Evolutionary conservation across 2,113 vertebrate species (phyloP).

Genomic region (Proterorhinus semilunaris): DNA sequence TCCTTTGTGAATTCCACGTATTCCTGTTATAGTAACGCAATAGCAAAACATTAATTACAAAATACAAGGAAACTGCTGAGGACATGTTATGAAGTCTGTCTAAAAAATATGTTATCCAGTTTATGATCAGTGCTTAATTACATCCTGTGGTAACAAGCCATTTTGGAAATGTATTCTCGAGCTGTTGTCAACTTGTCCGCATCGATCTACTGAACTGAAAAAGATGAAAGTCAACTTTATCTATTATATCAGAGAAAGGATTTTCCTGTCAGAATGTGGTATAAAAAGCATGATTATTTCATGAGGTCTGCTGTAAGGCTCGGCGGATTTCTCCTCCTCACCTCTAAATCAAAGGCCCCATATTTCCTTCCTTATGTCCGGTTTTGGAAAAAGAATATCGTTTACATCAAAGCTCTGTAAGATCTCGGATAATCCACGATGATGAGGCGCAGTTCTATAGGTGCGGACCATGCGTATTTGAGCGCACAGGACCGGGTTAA

Average conservation of each 20-base stretch:
- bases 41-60: background rate
- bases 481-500: conserved; percentile 36
- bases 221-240: conserved; percentile 43
- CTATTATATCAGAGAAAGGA: conserved; percentile 18
- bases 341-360: conserved; percentile 20
- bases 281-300: conserved; percentile 30
- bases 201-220: conserved; percentile 22
- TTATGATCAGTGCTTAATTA: background rate
- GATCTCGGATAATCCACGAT: conserved; percentile 48
- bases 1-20: too few relatives aligned
- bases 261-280: conserved; percentile 32
- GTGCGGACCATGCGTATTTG: conserved; percentile 12
- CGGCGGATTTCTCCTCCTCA: conserved; percentile 17
- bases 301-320: conserved; percentile 27
- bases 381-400: conserved; percentile 58
- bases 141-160: background rate
- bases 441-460: conserved; percentile 38
- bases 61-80: background rate
- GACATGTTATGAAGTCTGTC: background rate
- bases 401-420: conserved; percentile 45
- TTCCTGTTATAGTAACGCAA: background rate
- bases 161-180: conserved; percentile 12
- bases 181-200: conserved; percentile 24
- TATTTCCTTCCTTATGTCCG: conserved; percentile 41
- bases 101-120: background rate